These are phyloP conservation scores for Sciurus vulgaris DNA, from an alignment of 2,797 vertebrate species.

Conservation along the genomic window DNA sequence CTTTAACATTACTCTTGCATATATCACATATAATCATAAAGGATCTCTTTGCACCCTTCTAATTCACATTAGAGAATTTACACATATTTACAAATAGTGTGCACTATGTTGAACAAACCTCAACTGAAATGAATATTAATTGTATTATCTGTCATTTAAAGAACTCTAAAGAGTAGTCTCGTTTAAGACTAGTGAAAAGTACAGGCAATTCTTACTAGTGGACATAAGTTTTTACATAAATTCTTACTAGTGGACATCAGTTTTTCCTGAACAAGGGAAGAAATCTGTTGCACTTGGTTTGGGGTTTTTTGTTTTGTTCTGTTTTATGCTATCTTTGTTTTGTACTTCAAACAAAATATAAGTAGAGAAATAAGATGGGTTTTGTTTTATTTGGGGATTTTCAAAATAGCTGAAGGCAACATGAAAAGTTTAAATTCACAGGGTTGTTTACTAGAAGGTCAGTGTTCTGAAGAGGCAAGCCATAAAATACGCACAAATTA, in stretches of 20 bases:
- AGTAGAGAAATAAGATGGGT: not conserved
- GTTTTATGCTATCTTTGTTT: not conserved
- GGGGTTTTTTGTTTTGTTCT: not conserved
- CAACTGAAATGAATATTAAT: not conserved
- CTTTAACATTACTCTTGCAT: slow-evolving; percentile 46
- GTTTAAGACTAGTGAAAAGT: not conserved
- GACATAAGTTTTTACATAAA: not conserved
- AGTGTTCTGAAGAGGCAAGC: not conserved
- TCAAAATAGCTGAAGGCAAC: slow-evolving; percentile 49
- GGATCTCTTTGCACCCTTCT: slow-evolving; percentile 43
- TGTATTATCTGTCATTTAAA: not conserved
- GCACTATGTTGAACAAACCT: not conserved
- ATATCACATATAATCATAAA: slow-evolving; percentile 32
- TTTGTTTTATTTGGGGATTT: not conserved
- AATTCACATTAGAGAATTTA: slow-evolving; percentile 53
- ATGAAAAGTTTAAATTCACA: slow-evolving; percentile 64
- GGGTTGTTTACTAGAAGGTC: slow-evolving; percentile 24
- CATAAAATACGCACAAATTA: not conserved
- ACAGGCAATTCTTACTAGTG: not conserved
- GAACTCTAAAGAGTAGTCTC: not conserved
- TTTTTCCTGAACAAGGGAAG: not conserved
- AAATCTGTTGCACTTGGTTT: not conserved
- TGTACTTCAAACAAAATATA: slow-evolving; percentile 11
- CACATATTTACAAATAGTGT: slow-evolving; percentile 11
- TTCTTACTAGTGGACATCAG: slow-evolving; percentile 1